Percentiles rank a stretch among this genome's conserved stretches.
phyloP scores from a whole-genome alignment of 2,888 invertebrate genomes.

The Crocallis elinguaria region DNA sequence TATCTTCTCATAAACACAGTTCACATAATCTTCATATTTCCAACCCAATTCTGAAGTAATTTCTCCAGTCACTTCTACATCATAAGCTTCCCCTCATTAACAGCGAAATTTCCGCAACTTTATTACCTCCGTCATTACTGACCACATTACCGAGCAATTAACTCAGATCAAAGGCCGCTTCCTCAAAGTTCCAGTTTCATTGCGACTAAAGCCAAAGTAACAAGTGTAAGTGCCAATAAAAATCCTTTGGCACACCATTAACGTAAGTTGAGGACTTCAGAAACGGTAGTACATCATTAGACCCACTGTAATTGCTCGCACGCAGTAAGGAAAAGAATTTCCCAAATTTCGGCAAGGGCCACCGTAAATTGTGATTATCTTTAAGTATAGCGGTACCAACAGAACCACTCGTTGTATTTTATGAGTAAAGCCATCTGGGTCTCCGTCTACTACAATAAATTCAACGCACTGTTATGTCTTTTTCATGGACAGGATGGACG shows the following conservation, averaged over 20 bases:
- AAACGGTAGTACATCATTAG: slow-evolving; percentile 64
- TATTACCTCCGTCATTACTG: slow-evolving; percentile 28
- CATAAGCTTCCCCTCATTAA: slow-evolving; percentile 20
- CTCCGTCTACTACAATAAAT: slow-evolving; percentile 79
- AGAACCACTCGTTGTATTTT: slow-evolving; percentile 81
- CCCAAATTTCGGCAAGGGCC: slow-evolving; percentile 65
- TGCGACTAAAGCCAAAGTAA: slow-evolving; percentile 41
- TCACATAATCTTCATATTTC: background rate
- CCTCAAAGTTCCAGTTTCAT: slow-evolving; percentile 34
- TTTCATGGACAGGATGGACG: slow-evolving; percentile 79
- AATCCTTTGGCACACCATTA: slow-evolving; percentile 57
- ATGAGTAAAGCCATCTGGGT: slow-evolving; percentile 82
- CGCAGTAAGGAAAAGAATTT: slow-evolving; percentile 67
- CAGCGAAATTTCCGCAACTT: slow-evolving; percentile 33
- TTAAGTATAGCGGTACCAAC: slow-evolving; percentile 75
- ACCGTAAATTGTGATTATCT: slow-evolving; percentile 84
- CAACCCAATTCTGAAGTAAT: no score
- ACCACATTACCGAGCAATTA: slow-evolving; percentile 45
- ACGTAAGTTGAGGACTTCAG: slow-evolving; percentile 44
- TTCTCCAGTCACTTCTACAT: slow-evolving; percentile 4
- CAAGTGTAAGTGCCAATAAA: slow-evolving; percentile 52
- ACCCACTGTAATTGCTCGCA: slow-evolving; percentile 67
- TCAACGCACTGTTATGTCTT: slow-evolving; percentile 80
- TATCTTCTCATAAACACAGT: no score
- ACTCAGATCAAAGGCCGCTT: slow-evolving; percentile 41